Conservation (phyloP, 2,113 vertebrate genomes). For the Chrysemys picta region DNA sequence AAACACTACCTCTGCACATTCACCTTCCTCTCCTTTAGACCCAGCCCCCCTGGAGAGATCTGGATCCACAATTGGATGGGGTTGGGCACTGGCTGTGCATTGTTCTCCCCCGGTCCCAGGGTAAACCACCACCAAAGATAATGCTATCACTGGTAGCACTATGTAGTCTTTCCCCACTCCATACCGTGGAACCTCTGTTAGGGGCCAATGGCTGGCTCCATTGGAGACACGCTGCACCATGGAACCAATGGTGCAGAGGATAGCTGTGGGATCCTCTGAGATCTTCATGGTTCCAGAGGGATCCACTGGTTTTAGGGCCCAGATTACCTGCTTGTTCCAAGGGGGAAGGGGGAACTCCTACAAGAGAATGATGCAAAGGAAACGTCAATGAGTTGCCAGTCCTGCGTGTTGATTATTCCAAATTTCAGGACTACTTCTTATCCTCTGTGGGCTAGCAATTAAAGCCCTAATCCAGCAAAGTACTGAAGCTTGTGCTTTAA, state of each 20-base stretch:
- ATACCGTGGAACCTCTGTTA: too few relatives aligned
- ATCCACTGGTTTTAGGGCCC: not conserved
- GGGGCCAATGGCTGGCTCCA: not conserved
- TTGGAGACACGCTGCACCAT: too few relatives aligned
- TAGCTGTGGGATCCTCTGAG: too few relatives aligned
- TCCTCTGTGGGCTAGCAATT: not conserved
- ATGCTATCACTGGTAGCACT: not conserved
- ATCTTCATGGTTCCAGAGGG: not conserved
- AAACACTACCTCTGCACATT: not conserved
- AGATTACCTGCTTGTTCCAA: not conserved
- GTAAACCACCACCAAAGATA: not conserved
- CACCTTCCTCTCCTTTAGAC: not conserved
- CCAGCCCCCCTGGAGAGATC: not conserved
- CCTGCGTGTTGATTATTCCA: not conserved
- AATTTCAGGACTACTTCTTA: not conserved
- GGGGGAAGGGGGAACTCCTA: not conserved
- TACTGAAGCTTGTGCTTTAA: constrained; percentile 25
- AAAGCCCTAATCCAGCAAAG: not conserved
- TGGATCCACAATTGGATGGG: not conserved
- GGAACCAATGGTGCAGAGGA: too few relatives aligned
- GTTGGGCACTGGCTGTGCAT: not conserved
- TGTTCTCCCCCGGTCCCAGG: accelerated
- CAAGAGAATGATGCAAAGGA: not conserved
- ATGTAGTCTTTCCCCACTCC: not conserved
- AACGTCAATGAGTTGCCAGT: not conserved